Evolutionary conservation across 1,140 invertebrate genomes (phyloP), one percentile per base, ranked within the genome.

Genomic region (Bombus confusus): DNA sequence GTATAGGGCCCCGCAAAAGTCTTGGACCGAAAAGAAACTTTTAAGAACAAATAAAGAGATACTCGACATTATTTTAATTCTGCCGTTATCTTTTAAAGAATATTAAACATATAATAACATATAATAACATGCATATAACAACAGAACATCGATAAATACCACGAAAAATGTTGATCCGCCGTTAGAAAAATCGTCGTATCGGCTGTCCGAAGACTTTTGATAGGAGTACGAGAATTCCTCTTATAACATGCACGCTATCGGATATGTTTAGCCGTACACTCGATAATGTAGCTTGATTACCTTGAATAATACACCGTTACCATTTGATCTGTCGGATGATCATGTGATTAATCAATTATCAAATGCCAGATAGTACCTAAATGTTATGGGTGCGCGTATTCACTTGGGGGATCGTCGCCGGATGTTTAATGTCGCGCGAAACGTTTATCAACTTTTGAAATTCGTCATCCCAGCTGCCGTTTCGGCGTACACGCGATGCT

Each of bases 331-430:
- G 34, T 80, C 76, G 71, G 59, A 81, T 87, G 86, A 92, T 91
- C 83, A 91, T 91, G 78, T 85, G 85, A 91, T 88, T 91, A 86
- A 85, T 91, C 79, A 86, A 91, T 88, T 90, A 91, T 87, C 89
- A 89, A 87, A 86, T 22, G 10, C 68, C 66, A 52, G 66, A 39
- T 52, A 52, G 47, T 52, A 52, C 47, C 47, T 52, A 22, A 52
- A 52, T 52, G 47, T 52, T 52, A 52, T 52, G 47, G 47, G 47
- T 52, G 68, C 59, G 37, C 13, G 68, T 80, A 85, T 74, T 83
- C 86, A 78, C 89, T 34, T 31, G 88, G 78, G 88, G 73, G 59
- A 83, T 80, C 41, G 68, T 77, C 64, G 57, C 43, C 82, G 31
- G 73, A 82, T 62, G 52, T 78, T 68, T 73, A 73, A 84, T 69